A percentile compares a stretch with the other conserved stretches of the same genome.
Evolutionary conservation across 2,113 vertebrate species (phyloP).

Genomic region (Grus americana): DNA sequence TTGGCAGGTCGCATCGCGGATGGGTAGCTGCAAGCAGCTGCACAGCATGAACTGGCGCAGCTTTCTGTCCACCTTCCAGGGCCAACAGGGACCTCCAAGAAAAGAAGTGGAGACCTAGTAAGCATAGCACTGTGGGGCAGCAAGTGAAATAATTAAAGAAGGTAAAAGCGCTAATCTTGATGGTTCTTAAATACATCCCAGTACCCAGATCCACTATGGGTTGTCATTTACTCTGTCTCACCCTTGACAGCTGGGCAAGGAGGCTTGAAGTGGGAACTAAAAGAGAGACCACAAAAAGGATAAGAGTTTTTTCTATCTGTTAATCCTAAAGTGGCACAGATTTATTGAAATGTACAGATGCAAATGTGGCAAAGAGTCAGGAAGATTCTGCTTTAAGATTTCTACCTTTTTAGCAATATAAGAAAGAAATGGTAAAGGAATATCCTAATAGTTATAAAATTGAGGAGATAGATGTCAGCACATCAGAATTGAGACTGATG

Average conservation of each 20-base stretch:
- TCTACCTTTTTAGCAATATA: neutral
- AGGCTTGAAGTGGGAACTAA: neutral
- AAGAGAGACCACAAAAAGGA: neutral
- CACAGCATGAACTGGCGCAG: neutral
- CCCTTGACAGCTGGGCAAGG: neutral
- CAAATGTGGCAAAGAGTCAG: neutral
- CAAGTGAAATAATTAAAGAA: neutral
- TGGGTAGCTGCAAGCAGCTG: neutral
- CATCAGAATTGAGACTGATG: neutral
- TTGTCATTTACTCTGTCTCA: neutral
- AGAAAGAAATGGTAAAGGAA: neutral
- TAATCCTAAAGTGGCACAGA: neutral
- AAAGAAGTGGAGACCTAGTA: neutral
- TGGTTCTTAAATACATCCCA: neutral
- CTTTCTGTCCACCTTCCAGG: neutral
- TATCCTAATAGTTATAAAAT: neutral
- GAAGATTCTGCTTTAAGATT: neutral
- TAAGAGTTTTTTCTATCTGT: neutral
- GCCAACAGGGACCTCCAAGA: neutral
- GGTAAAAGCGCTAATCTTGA: neutral
- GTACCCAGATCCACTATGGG: neutral
- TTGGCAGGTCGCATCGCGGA: neutral
- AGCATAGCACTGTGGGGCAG: rapidly evolving
- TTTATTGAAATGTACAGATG: neutral
- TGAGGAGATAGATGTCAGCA: neutral